Percentiles rank a stretch among this genome's conserved stretches.
phyloP scores from a whole-genome alignment of 2,797 vertebrate species.

The Falco naumanni region DNA sequence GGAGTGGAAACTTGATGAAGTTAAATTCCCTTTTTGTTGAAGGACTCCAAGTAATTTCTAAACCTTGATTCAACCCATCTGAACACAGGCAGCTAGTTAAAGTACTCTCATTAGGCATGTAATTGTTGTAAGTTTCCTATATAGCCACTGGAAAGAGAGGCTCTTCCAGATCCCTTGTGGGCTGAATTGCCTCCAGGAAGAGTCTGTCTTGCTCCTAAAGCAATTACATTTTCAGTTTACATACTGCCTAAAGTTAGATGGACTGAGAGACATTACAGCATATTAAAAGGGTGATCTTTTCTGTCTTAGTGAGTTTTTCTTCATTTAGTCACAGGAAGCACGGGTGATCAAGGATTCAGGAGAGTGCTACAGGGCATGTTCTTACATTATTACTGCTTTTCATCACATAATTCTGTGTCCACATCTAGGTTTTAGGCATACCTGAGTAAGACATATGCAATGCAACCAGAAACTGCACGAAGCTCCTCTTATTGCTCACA shows the following conservation, averaged over 20 bases:
- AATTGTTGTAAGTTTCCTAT: conserved; percentile 10
- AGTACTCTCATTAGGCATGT: conserved; percentile 5
- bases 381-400: not conserved
- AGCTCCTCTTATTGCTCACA: not conserved
- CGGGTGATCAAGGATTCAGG: not conserved
- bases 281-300: not conserved
- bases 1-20: not conserved
- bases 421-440: not conserved
- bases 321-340: conserved; percentile 39
- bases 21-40: not conserved
- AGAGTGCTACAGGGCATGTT: not conserved
- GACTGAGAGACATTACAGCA: not conserved
- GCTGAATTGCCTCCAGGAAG: conserved; percentile 7
- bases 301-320: not conserved
- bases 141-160: not conserved
- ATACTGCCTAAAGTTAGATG: not conserved
- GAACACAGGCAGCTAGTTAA: not conserved
- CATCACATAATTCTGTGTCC: not conserved
- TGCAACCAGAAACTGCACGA: not conserved
- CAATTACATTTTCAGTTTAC: conserved; percentile 14
- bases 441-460: not conserved
- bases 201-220: not conserved
- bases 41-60: not conserved
- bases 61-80: not conserved
- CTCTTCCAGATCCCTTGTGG: not conserved